Evolutionary conservation across 2,113 vertebrate genomes (phyloP).

Genomic region (Nyctibius bracteatus): DNA sequence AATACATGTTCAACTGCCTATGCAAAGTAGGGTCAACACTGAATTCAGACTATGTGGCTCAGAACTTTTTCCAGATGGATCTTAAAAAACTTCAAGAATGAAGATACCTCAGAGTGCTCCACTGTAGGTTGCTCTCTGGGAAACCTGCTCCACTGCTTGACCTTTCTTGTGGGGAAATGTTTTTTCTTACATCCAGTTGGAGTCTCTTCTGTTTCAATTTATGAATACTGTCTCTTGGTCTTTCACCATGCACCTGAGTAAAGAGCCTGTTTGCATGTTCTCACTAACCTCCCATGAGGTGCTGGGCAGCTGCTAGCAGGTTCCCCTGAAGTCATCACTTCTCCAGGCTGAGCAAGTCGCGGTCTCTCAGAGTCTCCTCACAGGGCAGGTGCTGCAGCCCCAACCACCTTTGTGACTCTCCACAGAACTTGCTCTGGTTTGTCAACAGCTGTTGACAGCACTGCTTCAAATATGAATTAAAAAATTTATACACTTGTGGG

Average conservation of each 20-base stretch:
- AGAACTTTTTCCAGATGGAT: neutral
- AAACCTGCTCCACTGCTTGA: neutral
- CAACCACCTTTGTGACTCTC: neutral
- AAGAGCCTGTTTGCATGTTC: neutral
- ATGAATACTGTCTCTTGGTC: neutral
- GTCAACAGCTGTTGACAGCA: neutral
- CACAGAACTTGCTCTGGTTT: neutral
- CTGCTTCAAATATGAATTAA: neutral
- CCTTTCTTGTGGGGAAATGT: neutral
- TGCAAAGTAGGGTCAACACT: neutral
- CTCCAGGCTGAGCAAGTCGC: neutral
- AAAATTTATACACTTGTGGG: neutral
- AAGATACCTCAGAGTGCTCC: neutral
- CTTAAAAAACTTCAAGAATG: neutral
- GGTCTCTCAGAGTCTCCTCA: neutral
- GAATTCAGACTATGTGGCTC: neutral
- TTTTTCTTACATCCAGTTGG: neutral
- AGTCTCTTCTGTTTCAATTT: neutral
- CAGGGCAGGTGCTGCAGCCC: neutral
- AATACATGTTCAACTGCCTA: neutral
- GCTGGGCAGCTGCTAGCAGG: neutral
- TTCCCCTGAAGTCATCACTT: neutral
- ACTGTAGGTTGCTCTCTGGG: neutral
- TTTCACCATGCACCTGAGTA: neutral
- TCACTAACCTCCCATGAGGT: neutral